Conservation (phyloP, 2,888 invertebrate genomes). For the Zonitis immaculata region DNA sequence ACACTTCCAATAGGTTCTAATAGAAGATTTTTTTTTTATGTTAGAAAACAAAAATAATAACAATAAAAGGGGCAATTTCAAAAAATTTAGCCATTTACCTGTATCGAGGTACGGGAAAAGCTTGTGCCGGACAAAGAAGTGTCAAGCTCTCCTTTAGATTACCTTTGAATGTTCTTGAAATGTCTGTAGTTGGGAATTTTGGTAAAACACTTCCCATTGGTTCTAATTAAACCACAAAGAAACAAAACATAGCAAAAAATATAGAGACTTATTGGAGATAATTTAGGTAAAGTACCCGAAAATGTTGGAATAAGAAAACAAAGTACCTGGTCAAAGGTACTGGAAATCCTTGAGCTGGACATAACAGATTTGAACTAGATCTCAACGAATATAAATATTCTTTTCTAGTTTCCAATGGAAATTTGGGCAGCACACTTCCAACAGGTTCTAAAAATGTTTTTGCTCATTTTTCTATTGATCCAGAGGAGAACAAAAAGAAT, state of each 20-base stretch:
- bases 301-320: constrained; percentile 21
- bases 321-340: constrained; percentile 55
- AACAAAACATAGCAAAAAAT: constrained; percentile 4
- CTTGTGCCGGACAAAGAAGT: constrained; percentile 59
- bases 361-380: constrained; percentile 55
- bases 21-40: not conserved
- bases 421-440: constrained; percentile 60
- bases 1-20: constrained; percentile 52
- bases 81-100: constrained; percentile 42
- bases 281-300: not conserved
- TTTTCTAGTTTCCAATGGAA: constrained; percentile 65
- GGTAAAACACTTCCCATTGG: constrained; percentile 59
- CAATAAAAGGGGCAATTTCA: constrained; percentile 1
- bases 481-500: not conserved
- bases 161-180: constrained; percentile 58
- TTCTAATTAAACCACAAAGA: constrained; percentile 39
- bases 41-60: not conserved
- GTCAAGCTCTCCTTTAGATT: constrained; percentile 42
- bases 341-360: constrained; percentile 64
- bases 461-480: constrained; percentile 12
- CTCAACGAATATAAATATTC: constrained; percentile 52
- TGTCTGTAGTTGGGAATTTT: constrained; percentile 53
- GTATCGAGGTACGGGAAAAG: constrained; percentile 57
- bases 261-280: not conserved
- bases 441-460: constrained; percentile 47